phyloP scores from a whole-genome alignment of 92 coral and sea anemone genomes.

The Epizoanthus rinbou region DNA sequence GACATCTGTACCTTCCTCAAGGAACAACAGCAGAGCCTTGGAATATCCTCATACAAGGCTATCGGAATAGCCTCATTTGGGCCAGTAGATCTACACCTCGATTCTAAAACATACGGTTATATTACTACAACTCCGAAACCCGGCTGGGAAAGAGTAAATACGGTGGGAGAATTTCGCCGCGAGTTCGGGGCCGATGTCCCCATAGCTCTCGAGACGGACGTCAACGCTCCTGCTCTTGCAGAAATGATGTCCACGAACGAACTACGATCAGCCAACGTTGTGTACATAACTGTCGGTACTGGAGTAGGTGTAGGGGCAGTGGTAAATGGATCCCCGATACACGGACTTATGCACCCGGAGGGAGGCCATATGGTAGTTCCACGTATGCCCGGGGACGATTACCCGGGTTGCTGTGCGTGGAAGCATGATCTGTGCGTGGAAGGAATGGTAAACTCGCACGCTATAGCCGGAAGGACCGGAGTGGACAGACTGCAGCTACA shows the following conservation, averaged over 20 bases:
- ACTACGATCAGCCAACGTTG: conserved; percentile 53
- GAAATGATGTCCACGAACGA: conserved; percentile 52
- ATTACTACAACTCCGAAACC: conserved; percentile 88
- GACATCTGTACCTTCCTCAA: conserved; percentile 60
- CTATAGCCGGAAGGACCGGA: conserved; percentile 82
- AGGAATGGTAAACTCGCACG: conserved; percentile 88
- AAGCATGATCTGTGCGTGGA: conserved; percentile 84
- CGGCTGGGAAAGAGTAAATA: conserved; percentile 70
- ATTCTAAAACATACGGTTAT: conserved; percentile 79
- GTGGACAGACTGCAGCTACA: conserved; percentile 60
- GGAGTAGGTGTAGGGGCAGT: conserved; percentile 92
- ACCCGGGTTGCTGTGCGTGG: conserved; percentile 78
- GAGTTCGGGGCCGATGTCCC: conserved; percentile 65
- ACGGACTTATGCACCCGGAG: conserved; percentile 95
- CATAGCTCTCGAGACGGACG: conserved; percentile 85
- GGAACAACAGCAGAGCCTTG: conserved; percentile 50
- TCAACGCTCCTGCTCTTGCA: conserved; percentile 90
- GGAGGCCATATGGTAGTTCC: conserved; percentile 90
- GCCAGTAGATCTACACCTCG: conserved; percentile 78
- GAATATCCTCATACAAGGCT: conserved; percentile 52
- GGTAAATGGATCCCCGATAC: conserved; percentile 80
- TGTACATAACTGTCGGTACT: conserved; percentile 87
- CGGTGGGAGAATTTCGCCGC: conserved; percentile 67
- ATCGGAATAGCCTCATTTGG: conserved; percentile 96
- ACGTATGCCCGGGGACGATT: conserved; percentile 75